These are phyloP conservation scores for human DNA, from an alignment of 2,113 vertebrate genomes.

Conservation along the genomic window DNA sequence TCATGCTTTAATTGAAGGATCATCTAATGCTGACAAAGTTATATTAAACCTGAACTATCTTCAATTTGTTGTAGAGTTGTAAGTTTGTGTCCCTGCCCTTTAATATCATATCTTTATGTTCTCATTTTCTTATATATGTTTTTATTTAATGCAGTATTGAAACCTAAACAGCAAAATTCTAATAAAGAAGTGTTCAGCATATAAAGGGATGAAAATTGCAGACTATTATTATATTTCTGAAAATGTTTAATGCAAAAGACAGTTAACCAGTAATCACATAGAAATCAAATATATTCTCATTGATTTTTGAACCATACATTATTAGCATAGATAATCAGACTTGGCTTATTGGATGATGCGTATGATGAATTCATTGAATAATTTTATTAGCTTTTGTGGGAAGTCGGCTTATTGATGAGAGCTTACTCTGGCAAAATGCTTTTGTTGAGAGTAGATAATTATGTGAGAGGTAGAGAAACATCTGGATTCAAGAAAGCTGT, in stretches of 20 bases:
- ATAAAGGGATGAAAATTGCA: background rate
- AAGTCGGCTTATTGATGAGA: background rate
- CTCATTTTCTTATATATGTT: background rate
- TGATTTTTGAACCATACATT: slow-evolving; percentile 6
- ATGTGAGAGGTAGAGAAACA: background rate
- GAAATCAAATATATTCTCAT: background rate
- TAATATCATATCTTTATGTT: background rate
- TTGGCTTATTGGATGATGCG: background rate
- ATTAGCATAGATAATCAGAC: background rate
- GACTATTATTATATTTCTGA: background rate
- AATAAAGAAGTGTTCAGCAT: background rate
- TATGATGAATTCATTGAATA: background rate
- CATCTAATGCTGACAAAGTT: background rate
- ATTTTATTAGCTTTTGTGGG: background rate
- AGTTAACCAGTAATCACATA: background rate
- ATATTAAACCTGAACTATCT: background rate
- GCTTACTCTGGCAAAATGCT: background rate
- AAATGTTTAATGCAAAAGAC: slow-evolving; percentile 6
- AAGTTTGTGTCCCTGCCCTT: background rate
- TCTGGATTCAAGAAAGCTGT: background rate
- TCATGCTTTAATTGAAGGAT: background rate
- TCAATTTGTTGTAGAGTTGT: background rate
- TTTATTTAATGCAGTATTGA: background rate
- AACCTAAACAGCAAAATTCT: slow-evolving; percentile 8
- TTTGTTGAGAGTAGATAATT: slow-evolving; percentile 12